Evolutionary conservation across 2,113 vertebrate genomes (phyloP), one percentile per base, ranked within the genome.

Genomic region (Alectura lathami): DNA sequence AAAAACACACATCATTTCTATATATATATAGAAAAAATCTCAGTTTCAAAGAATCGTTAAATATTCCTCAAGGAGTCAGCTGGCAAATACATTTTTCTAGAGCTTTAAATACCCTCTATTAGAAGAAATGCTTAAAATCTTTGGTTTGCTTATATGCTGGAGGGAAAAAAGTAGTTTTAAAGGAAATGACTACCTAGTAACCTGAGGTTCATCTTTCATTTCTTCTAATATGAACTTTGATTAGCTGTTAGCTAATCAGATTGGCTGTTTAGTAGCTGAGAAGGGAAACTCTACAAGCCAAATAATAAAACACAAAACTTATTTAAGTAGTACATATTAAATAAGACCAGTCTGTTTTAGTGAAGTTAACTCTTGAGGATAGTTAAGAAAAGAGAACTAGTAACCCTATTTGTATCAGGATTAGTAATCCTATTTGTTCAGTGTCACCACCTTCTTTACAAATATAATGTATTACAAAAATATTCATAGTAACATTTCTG

Each of bases 391-490:
- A 6, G 10, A 21, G 68, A 88, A 89, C 50, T 79, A 47, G 38
- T 73, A 88, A 48, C 82, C 47, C 17, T 80, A 60, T 69, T 80
- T 45, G 54, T 86, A 69, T 29, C 53, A 83, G 57, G 83, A 82
- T 78, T 70, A 64, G 34, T 73, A 83, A 63, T 85, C 53, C 27
- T 79, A 73, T 85, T 88, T 67, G 73, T 85, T 62, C 43, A 59
- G 27, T 89, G 82, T 77, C 59, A 91, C 53, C 83, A 72, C 80
- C 63, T 83, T 83, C 60, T 96, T 97, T 95, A 82, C 70, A 85
- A 96, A 96, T 96, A 95, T 91, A 94, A 73, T 96, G 60, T 32
- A 59, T 95, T 97, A 97, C 14, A 98, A 98, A 98, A 98, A 97
- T 97, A 98, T 73, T 86, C 88, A 84, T 16, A 76, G 18, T 66